These are phyloP conservation scores for Rhagonycha lutea DNA, from an alignment of 2,888 invertebrate genomes.

Conservation along the genomic window DNA sequence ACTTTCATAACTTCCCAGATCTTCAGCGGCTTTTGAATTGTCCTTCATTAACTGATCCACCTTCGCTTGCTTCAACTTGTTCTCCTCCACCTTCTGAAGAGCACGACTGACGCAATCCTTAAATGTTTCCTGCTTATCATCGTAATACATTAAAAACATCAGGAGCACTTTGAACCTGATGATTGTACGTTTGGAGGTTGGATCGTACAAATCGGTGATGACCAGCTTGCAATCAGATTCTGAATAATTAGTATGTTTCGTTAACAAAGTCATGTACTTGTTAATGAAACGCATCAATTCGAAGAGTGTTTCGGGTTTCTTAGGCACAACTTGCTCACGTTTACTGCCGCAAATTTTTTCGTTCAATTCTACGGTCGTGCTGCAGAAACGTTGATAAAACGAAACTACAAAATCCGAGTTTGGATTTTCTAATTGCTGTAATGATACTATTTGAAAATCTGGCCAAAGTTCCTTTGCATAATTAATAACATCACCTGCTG, in stretches of 20 bases:
- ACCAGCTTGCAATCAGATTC: neutral
- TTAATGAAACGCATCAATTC: slow-evolving; percentile 2
- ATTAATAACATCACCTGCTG: neutral
- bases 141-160: neutral
- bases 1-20: neutral
- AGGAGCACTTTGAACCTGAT: neutral
- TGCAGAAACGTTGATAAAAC: neutral
- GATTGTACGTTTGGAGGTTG: slow-evolving; percentile 5
- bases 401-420: slow-evolving; percentile 3
- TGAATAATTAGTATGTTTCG: neutral
- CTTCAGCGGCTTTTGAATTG: neutral
- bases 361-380: neutral
- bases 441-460: neutral
- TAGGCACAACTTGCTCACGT: no score
- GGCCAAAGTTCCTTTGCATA: neutral
- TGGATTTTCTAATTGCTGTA: slow-evolving; percentile 5
- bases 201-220: slow-evolving; percentile 7
- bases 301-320: neutral
- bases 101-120: neutral
- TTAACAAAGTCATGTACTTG: neutral
- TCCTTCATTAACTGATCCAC: neutral
- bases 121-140: neutral
- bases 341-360: neutral
- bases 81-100: neutral
- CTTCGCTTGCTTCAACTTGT: neutral